phyloP scores from a whole-genome alignment of 2,888 invertebrate species.

The Stenotaenia linearis region DNA sequence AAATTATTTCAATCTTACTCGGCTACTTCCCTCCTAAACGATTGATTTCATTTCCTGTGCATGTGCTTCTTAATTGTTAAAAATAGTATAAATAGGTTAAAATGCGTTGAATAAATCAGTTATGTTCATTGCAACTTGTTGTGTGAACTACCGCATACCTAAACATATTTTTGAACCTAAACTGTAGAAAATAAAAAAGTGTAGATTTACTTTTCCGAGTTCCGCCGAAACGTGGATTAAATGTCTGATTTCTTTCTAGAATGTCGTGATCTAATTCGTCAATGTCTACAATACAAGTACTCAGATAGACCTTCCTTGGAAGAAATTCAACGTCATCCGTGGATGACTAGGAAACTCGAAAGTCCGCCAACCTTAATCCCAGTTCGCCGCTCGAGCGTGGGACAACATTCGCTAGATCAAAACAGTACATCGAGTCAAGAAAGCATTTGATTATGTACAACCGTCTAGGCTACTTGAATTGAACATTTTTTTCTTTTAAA shows the following conservation, averaged over 20 bases:
- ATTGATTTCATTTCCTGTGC: too few species aligned
- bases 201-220: too few species aligned
- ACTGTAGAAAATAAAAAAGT: too few species aligned
- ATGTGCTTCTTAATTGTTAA: too few species aligned
- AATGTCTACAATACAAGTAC: constrained; percentile 52
- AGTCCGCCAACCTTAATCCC: constrained; percentile 26
- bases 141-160: too few species aligned
- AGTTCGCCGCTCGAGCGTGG: constrained; percentile 36
- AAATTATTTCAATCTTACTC: too few species aligned
- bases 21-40: too few species aligned
- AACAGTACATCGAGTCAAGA: constrained; percentile 39
- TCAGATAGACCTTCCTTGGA: constrained; percentile 51
- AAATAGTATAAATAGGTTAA: too few species aligned
- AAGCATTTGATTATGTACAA: constrained; percentile 36
- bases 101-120: too few species aligned
- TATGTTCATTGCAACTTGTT: too few species aligned
- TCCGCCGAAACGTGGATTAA: too few species aligned
- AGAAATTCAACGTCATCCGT: constrained; percentile 53
- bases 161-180: too few species aligned
- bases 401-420: constrained; percentile 38
- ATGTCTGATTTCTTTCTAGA: constrained; percentile 45
- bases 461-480: constrained; percentile 21
- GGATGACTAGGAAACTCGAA: constrained; percentile 47
- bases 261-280: constrained; percentile 54
- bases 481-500: background rate